These are phyloP conservation scores for Ctenicera cuprea DNA, from an alignment of 2,888 invertebrate genomes.

Conservation along the genomic window DNA sequence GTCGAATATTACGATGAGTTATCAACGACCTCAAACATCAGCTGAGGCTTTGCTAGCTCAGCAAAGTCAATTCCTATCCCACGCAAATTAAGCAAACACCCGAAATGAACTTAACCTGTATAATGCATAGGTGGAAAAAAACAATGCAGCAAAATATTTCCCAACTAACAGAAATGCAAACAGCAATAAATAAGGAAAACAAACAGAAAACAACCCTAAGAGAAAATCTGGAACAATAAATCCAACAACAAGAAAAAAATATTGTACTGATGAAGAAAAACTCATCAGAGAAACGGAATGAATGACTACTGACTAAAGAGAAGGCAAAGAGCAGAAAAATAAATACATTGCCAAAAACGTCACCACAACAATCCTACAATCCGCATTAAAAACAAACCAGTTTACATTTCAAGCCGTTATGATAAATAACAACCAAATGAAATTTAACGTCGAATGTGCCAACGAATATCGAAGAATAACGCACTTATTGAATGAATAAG, in stretches of 20 bases:
- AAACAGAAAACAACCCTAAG: background rate
- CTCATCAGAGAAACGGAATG: constrained; percentile 14
- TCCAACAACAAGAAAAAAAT: constrained; percentile 10
- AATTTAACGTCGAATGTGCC: too few species aligned
- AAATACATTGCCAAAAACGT: background rate
- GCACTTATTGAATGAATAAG: too few species aligned
- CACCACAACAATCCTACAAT: too few species aligned
- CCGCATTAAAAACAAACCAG: too few species aligned
- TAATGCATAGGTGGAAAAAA: background rate
- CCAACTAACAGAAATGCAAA: background rate
- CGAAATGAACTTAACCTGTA: background rate
- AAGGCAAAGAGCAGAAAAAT: constrained; percentile 1
- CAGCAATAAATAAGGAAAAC: constrained; percentile 1
- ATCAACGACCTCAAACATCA: background rate
- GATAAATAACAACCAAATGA: too few species aligned
- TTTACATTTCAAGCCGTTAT: too few species aligned
- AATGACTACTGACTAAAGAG: background rate
- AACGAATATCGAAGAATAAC: too few species aligned
- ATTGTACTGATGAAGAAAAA: constrained; percentile 25
- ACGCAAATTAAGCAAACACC: background rate
- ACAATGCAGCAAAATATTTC: constrained; percentile 9
- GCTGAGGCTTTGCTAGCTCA: constrained; percentile 6
- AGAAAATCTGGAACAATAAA: background rate
- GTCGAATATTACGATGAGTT: too few species aligned
- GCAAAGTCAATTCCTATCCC: background rate